These are phyloP conservation scores for Dipodomys spectabilis DNA, from an alignment of 2,113 vertebrate genomes.

Conservation along the genomic window DNA sequence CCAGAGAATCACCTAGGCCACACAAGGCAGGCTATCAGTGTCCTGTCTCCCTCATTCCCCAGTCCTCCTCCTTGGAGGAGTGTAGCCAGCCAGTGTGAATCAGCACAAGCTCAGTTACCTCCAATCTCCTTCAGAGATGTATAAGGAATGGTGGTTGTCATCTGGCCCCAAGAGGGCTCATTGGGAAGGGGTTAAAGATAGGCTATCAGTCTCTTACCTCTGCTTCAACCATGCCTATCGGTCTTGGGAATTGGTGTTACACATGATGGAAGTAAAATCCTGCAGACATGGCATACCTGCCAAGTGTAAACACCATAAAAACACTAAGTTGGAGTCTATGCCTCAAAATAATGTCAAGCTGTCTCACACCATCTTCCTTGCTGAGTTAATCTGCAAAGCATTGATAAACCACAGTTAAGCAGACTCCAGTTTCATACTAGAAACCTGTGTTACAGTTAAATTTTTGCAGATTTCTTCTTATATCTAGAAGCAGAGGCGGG, in stretches of 20 bases:
- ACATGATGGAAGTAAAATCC: conserved; percentile 25
- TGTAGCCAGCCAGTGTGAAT: background rate
- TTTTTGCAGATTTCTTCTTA: conserved; percentile 21
- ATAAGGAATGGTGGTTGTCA: conserved; percentile 38
- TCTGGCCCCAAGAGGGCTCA: conserved; percentile 72
- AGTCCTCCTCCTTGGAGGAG: background rate
- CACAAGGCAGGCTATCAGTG: background rate
- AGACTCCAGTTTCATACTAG: background rate
- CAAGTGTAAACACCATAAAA: conserved; percentile 48
- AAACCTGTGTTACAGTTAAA: background rate
- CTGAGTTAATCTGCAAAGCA: background rate
- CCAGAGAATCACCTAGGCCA: background rate
- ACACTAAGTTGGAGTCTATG: background rate
- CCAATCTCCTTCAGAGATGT: background rate
- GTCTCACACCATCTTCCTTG: background rate
- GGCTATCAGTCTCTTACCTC: conserved; percentile 60
- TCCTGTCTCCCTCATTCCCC: background rate
- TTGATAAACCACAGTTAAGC: background rate
- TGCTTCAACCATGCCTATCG: conserved; percentile 53
- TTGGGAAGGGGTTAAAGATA: conserved; percentile 75
- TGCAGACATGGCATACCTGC: conserved; percentile 62
- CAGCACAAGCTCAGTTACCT: background rate
- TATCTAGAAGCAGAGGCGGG: background rate
- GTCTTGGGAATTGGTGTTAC: conserved; percentile 72
- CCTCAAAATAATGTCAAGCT: conserved; percentile 55